phyloP scores from a whole-genome alignment of 2,888 invertebrate species.

The Ctena decussata region DNA sequence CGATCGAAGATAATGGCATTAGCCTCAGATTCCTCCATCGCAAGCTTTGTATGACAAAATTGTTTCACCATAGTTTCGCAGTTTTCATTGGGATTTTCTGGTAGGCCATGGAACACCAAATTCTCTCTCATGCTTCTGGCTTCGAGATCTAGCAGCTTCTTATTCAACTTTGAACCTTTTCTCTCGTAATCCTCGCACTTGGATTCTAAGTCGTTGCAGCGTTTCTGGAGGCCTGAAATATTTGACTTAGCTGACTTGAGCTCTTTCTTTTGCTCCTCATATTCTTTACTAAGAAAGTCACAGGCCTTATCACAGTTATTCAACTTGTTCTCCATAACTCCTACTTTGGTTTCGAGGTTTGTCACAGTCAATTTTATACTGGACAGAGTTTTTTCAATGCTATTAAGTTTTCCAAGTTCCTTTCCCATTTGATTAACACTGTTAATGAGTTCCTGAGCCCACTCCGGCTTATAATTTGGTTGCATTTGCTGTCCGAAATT shows the following conservation, averaged over 20 bases:
- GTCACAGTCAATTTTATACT: neutral
- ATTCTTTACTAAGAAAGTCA: neutral
- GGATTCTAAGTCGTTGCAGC: neutral
- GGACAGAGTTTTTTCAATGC: neutral
- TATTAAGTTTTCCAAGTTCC: neutral
- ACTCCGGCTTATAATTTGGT: neutral
- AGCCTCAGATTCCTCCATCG: neutral
- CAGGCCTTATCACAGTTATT: neutral
- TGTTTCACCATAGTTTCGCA: neutral
- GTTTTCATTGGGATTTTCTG: neutral
- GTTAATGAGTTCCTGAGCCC: neutral
- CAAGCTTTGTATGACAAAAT: neutral
- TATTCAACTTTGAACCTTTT: neutral
- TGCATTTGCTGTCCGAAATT: neutral
- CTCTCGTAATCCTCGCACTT: neutral
- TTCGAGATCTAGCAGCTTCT: neutral
- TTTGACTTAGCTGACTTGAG: neutral
- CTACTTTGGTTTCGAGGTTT: neutral
- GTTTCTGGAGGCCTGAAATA: neutral
- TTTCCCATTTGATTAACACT: neutral
- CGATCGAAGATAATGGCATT: neutral
- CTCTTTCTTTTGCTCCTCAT: neutral
- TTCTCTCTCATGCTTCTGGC: neutral
- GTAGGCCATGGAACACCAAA: neutral
- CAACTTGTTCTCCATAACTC: neutral